A percentile compares a stretch with the other conserved stretches of the same genome.
Evolutionary conservation across 1,140 invertebrate species (phyloP).

Genomic region (Thaumatotibia leucotreta): DNA sequence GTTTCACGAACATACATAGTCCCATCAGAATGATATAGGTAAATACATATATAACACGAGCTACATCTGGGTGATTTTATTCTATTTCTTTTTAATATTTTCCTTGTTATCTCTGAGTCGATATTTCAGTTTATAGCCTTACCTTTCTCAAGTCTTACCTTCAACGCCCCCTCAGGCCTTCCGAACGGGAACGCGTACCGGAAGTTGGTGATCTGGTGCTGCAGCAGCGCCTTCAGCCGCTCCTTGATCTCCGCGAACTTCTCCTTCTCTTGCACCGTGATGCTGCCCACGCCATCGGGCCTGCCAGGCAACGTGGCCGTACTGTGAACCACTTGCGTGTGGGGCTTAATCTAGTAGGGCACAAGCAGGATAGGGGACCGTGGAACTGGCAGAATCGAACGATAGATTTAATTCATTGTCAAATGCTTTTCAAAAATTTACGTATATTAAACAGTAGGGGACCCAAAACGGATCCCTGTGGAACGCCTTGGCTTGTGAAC

Average conservation of each 20-base stretch:
- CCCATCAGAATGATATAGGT: too few relatives aligned
- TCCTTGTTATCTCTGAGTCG: too few relatives aligned
- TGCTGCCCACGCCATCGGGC: conserved; percentile 98
- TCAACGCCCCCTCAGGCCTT: conserved; percentile 96
- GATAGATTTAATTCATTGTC: background rate
- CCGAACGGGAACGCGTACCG: conserved; percentile 99
- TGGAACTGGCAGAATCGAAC: conserved; percentile 35
- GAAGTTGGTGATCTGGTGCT: conserved; percentile 99
- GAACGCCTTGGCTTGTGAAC: too few relatives aligned
- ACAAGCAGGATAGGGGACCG: conserved; percentile 58
- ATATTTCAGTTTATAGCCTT: too few relatives aligned
- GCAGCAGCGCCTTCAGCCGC: conserved; percentile 91
- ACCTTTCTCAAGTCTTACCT: conserved; percentile 62
- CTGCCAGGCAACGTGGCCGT: conserved; percentile 80
- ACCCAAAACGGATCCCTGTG: background rate
- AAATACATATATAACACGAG: too few relatives aligned
- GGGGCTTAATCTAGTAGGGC: conserved; percentile 69
- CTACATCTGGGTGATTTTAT: too few relatives aligned
- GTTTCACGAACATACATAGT: too few relatives aligned
- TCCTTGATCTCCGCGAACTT: conserved; percentile 99
- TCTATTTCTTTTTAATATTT: background rate
- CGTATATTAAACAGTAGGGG: background rate
- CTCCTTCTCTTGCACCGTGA: conserved; percentile 98
- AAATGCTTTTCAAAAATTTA: too few relatives aligned
- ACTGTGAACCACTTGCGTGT: conserved; percentile 68